Base-by-base conservation (phyloP, 2,888 invertebrate species). In the Drosophila mimica region DNA sequence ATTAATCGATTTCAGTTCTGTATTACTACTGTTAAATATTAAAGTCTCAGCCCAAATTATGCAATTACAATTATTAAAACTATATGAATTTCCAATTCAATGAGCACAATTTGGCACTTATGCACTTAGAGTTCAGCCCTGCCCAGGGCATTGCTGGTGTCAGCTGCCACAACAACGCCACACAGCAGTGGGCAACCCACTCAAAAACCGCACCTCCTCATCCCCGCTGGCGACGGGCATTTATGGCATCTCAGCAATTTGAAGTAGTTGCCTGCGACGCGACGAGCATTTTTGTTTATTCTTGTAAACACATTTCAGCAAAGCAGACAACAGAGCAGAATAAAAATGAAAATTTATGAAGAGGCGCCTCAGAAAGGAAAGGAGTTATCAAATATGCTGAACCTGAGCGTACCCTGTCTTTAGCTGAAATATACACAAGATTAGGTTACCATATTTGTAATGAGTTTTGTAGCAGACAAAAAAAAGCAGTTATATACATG, bases 221-320 rank as follows among this genome's bases (percentile, higher is more conserved):
- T 6, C 33, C 13, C 17, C 3, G 30, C 20, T 2, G 15, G 53
- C 52, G 40, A 25, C 43, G 63, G 63, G 61, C 76, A 79, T 81
- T 88, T 88, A 79, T 81, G 88, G 84, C 70, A 85, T 86, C 76
- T 77, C 71, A 83, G 79, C 70, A 86, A 88, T 85, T 88, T 88
- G 56, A 88, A 86, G 76, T 83, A 86, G 83, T 88, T 86, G 74
- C 83, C 78, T 59, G 72, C 70, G 69, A 61, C 57, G 69, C 70
- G 72, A 54, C 62, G 61, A 61, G 66, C 70, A 73, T 81, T 78
- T 80, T 70, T 76, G 76, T 74, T 81, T 76, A 74, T 72, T 59
- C 63, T 62, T 76, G 86, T 79, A 81, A 83, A 83, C 83, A 83
- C 86, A 88, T 85, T 84, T 74, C 79, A 46, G 34, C 56, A 33